Base-by-base conservation (phyloP, 2,888 invertebrate genomes). In the Pseudococcus longispinus region DNA sequence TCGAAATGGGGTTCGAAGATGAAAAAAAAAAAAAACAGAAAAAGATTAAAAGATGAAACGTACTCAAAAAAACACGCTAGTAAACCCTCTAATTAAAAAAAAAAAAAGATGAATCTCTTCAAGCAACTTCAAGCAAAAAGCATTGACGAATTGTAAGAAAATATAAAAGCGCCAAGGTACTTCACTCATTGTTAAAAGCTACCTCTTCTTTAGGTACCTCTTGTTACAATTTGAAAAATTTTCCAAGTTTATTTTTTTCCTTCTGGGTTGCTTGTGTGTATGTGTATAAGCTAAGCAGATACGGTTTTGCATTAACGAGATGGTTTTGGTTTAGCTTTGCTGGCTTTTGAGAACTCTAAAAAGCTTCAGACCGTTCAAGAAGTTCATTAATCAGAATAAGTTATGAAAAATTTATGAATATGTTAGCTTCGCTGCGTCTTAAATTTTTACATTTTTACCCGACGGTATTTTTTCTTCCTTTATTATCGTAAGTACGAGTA, bases 31-130 rank as follows among this genome's bases (percentile, higher is more conserved):
- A 77, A 80, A 80, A 80, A 42, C n/a, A 42, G 23, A 42, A 42
- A 65, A 80, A 80, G 77, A 80, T 80, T 80, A 80, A 42, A 80
- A 80, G 77, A 80, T 80, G 77, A 80, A 80, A 80, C 77, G 77
- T 80, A 42, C 29, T 20, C 29, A 70, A 42, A 77, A 70, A 42
- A 80, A 80, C 42, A 80, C 37, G 37, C 77, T 70, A 80, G 77
- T 42, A 80, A 80, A 80, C 77, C 77, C 42, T 80, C 77, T 80
- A 80, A 80, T 80, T 80, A 80, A 80, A 77, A 37, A 42, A 70
- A 70, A n/a, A n/a, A n/a, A 80, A 80, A 80, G 77, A 80, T 80
- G 77, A 80, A 42, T 80, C 77, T 80, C 70, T 70, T 70, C 70
- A 29, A 29, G 29, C 29, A 80, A 42, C 70, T 70, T 70, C 18